Evolutionary conservation across 2,113 vertebrate species (phyloP).

Genomic region (Microtus ochrogaster): DNA sequence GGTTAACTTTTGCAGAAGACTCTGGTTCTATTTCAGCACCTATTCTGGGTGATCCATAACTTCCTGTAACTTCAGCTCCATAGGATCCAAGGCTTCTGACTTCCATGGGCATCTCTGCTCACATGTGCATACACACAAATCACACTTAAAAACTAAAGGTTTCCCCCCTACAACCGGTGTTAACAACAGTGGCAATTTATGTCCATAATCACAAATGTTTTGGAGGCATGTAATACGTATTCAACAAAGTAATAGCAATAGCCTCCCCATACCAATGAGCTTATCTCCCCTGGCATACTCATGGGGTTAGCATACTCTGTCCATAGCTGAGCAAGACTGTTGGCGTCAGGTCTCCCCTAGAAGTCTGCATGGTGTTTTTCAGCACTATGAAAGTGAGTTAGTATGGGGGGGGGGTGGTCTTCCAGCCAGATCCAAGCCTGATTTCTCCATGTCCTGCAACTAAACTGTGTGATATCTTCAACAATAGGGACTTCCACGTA

Average conservation of each 20-base stretch:
- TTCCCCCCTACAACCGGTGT: neutral
- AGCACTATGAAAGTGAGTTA: neutral
- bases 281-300: neutral
- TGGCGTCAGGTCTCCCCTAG: neutral
- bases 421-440: neutral
- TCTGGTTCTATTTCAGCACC: neutral
- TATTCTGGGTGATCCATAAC: neutral
- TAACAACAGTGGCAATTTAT: neutral
- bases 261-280: neutral
- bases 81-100: neutral
- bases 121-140: neutral
- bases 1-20: neutral
- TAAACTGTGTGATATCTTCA: neutral
- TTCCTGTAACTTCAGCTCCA: neutral
- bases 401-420: too few relatives aligned
- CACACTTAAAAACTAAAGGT: neutral
- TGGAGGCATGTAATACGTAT: neutral
- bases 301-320: neutral
- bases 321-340: neutral
- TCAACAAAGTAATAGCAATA: neutral
- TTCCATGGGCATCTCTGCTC: neutral
- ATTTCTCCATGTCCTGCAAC: neutral
- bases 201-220: neutral
- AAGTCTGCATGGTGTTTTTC: neutral
- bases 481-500: neutral